Conservation (phyloP, 2,888 invertebrate genomes). For the Nudaria mundana region DNA sequence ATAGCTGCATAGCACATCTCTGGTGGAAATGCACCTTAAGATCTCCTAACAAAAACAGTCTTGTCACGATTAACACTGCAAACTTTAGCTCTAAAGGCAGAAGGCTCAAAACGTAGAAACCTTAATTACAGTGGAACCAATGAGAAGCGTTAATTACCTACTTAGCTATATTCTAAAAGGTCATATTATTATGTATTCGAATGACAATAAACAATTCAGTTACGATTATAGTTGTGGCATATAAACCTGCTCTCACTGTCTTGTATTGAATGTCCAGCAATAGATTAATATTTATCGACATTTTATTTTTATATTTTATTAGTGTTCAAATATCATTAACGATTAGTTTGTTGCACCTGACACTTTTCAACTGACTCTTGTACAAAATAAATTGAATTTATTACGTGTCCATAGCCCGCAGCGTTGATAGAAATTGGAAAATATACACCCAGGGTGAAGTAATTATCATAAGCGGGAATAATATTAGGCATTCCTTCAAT, state of each 20-base stretch:
- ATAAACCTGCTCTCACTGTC: constrained; percentile 42
- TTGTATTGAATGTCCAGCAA: constrained; percentile 60
- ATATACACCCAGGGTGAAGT: constrained; percentile 54
- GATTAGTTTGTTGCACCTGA: constrained; percentile 64
- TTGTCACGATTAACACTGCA: too few relatives aligned
- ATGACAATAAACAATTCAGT: too few relatives aligned
- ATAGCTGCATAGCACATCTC: too few relatives aligned
- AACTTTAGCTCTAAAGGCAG: too few relatives aligned
- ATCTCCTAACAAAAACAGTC: not conserved
- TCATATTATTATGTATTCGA: too few relatives aligned
- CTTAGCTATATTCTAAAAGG: not conserved
- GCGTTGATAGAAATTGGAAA: constrained; percentile 51
- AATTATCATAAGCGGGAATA: constrained; percentile 46
- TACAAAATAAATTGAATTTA: constrained; percentile 36
- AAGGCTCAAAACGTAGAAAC: too few relatives aligned
- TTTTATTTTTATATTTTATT: constrained; percentile 72
- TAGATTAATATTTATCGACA: constrained; percentile 73
- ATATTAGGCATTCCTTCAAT: constrained; percentile 52
- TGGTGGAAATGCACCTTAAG: too few relatives aligned
- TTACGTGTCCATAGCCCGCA: constrained; percentile 41
- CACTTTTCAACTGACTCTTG: constrained; percentile 32
- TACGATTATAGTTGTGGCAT: constrained; percentile 41
- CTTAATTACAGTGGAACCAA: too few relatives aligned
- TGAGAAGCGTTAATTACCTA: too few relatives aligned
- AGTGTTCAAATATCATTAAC: constrained; percentile 75